Conservation (phyloP, 2,113 vertebrate species). For the Calypte anna region DNA sequence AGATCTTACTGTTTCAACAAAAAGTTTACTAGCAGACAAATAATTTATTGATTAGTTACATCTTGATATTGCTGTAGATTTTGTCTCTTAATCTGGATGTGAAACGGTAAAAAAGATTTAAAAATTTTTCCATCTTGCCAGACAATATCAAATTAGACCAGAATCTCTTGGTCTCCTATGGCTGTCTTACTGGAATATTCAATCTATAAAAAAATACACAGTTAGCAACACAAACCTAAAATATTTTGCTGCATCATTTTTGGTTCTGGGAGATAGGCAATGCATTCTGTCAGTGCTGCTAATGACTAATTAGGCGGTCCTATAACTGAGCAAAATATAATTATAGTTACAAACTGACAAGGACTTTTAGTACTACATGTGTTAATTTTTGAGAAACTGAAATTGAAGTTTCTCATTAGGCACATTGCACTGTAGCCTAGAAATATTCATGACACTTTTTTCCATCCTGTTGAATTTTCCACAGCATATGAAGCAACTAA, state of each 20-base stretch:
- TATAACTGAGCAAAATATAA: background rate
- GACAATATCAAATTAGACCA: constrained; percentile 34
- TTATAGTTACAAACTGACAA: constrained; percentile 5
- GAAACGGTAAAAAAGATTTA: constrained; percentile 1
- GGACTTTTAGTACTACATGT: constrained; percentile 1
- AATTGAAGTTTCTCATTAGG: constrained; percentile 30
- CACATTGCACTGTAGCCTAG: constrained; percentile 5
- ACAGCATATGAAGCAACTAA: background rate
- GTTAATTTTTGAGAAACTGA: background rate
- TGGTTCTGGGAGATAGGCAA: constrained; percentile 12
- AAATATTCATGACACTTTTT: background rate
- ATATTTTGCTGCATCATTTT: constrained; percentile 53
- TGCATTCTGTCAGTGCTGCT: constrained; percentile 30
- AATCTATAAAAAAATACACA: background rate
- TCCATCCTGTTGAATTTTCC: constrained; percentile 29
- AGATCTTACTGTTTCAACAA: background rate
- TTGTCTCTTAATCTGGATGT: background rate
- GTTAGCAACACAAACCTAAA: constrained; percentile 1
- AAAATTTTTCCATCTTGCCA: constrained; percentile 28
- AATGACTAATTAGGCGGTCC: constrained; percentile 33
- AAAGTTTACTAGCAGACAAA: background rate
- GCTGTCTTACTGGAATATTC: constrained; percentile 37
- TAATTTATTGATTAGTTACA: background rate
- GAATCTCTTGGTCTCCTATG: constrained; percentile 26
- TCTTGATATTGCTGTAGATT: background rate